phyloP scores from a whole-genome alignment of 2,113 vertebrate genomes.

The Aldabrachelys gigantea region DNA sequence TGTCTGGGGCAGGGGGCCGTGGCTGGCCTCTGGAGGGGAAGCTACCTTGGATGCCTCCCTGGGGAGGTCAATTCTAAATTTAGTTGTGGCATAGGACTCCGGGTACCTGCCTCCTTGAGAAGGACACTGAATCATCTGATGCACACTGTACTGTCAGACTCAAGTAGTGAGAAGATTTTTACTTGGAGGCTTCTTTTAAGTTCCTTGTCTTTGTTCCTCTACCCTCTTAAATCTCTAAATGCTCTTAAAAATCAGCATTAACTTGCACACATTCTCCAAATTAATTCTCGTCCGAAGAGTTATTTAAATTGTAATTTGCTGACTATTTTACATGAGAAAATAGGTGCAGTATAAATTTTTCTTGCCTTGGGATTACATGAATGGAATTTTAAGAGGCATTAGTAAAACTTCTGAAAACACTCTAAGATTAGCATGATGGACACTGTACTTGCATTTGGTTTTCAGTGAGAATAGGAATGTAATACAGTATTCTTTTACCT shows the following conservation, averaged over 20 bases:
- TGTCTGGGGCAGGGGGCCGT: too few relatives aligned
- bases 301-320: neutral
- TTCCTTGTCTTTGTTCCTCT: neutral
- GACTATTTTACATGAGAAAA: slow-evolving; percentile 26
- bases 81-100: too few relatives aligned
- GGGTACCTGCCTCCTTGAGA: too few relatives aligned
- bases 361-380: slow-evolving; percentile 19
- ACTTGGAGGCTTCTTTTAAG: neutral
- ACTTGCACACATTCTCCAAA: neutral
- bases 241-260: neutral
- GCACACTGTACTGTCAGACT: neutral
- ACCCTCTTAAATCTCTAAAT: neutral
- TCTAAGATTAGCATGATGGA: neutral
- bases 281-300: neutral
- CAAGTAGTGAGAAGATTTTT: neutral
- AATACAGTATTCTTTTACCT: neutral
- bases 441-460: neutral
- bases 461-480: neutral
- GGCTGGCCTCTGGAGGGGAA: too few relatives aligned
- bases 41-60: too few relatives aligned
- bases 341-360: neutral
- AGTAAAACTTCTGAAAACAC: neutral
- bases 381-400: neutral
- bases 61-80: too few relatives aligned
- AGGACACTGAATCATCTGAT: too few relatives aligned